Evolutionary conservation across 92 coral and sea anemone genomes (phyloP).

Genomic region (Pocillopora meandrina): DNA sequence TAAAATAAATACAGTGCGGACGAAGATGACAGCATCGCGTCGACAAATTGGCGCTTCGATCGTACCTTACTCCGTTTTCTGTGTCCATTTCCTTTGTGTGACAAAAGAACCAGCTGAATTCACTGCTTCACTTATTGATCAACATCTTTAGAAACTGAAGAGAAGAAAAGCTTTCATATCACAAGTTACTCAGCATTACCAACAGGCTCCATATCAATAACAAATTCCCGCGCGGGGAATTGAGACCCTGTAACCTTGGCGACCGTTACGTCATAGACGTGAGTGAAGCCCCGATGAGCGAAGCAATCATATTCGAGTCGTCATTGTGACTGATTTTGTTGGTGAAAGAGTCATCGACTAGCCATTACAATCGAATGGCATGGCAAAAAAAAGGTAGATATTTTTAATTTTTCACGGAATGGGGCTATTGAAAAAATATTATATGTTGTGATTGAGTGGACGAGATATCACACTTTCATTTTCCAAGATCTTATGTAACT

Average conservation of each 20-base stretch:
- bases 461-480: too few relatives aligned
- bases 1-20: neutral
- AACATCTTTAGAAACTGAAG: neutral
- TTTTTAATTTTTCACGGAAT: too few relatives aligned
- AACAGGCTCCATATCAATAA: slow-evolving; percentile 28
- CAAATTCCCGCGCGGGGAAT: slow-evolving; percentile 51
- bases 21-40: neutral
- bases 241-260: slow-evolving; percentile 21
- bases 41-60: neutral
- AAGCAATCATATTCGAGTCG: too few relatives aligned
- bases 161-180: slow-evolving; percentile 13
- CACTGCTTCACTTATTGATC: neutral
- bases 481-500: too few relatives aligned
- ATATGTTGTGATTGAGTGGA: too few relatives aligned
- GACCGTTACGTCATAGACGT: slow-evolving; percentile 35
- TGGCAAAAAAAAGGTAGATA: too few relatives aligned
- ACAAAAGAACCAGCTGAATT: neutral
- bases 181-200: neutral
- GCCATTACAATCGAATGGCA: too few relatives aligned
- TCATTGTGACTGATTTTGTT: too few relatives aligned
- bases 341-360: too few relatives aligned
- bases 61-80: slow-evolving; percentile 30
- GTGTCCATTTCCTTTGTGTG: slow-evolving; percentile 28
- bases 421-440: too few relatives aligned
- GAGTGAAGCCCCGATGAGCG: neutral